phyloP scores from a whole-genome alignment of 2,797 vertebrate species.

The Falco naumanni region DNA sequence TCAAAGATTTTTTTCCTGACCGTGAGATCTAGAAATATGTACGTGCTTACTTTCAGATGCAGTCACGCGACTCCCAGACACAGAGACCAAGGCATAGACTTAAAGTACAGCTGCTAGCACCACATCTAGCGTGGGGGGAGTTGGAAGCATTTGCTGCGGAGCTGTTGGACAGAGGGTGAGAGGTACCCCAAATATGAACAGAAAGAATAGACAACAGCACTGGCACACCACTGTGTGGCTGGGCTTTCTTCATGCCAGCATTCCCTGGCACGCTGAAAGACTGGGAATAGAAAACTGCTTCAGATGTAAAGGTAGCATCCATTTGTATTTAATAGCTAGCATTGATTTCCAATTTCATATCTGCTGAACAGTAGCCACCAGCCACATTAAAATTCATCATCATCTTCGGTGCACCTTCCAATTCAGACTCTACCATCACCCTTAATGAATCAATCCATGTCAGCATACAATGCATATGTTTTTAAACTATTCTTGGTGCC shows the following conservation, averaged over 20 bases:
- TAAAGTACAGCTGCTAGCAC: background rate
- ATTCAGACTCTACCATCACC: background rate
- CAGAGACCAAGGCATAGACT: background rate
- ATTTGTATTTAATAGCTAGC: constrained; percentile 58
- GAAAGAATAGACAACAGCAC: background rate
- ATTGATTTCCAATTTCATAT: constrained; percentile 70
- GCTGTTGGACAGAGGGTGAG: background rate
- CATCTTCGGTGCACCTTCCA: constrained; percentile 9
- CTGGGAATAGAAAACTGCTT: background rate
- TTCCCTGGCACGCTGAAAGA: background rate
- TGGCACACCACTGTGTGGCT: background rate
- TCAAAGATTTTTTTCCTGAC: background rate
- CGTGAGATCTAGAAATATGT: background rate
- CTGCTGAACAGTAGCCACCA: constrained; percentile 47
- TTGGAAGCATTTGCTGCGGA: background rate
- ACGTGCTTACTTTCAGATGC: background rate
- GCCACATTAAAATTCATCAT: constrained; percentile 67
- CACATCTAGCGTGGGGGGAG: background rate
- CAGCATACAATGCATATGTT: background rate
- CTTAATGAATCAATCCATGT: constrained; percentile 37
- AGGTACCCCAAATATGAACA: background rate
- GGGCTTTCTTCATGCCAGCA: background rate
- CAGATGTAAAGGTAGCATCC: background rate
- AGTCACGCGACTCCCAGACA: background rate
- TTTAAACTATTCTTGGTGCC: constrained; percentile 9